A percentile compares a stretch with the other conserved stretches of the same genome.
These are phyloP conservation scores for Cacoxenus indagator DNA, from an alignment of 2,888 invertebrate genomes.

Conservation along the genomic window DNA sequence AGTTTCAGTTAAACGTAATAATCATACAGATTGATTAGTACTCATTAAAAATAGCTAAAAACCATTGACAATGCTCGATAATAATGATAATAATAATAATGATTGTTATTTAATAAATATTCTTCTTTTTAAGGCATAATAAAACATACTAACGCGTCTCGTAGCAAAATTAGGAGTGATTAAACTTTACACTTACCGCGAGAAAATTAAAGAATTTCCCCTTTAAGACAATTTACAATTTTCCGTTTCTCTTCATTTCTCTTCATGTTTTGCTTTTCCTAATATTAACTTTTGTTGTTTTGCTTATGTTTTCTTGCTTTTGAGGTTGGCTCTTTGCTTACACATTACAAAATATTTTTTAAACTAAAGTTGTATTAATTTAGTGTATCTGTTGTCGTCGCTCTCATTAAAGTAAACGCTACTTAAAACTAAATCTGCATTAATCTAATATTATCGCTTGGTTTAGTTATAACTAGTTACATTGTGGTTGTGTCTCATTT, in stretches of 20 bases:
- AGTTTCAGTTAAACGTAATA: neutral
- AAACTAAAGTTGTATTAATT: constrained; percentile 3
- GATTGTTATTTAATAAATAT: neutral
- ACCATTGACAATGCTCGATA: neutral
- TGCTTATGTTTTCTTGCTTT: constrained; percentile 37
- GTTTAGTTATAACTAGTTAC: too few relatives aligned
- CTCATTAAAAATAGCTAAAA: neutral
- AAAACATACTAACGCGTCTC: neutral
- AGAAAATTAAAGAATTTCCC: neutral
- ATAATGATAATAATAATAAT: neutral
- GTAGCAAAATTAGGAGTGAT: neutral
- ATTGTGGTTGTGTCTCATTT: too few relatives aligned
- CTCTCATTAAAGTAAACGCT: too few relatives aligned
- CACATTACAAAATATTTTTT: constrained; percentile 32
- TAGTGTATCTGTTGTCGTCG: constrained; percentile 15
- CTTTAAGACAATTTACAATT: constrained; percentile 24
- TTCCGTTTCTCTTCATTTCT: constrained; percentile 37
- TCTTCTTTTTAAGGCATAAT: constrained; percentile 6
- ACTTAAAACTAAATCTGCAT: neutral
- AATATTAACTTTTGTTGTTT: constrained; percentile 28
- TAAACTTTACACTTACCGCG: neutral
- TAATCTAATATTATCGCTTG: too few relatives aligned
- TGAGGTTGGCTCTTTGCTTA: constrained; percentile 29
- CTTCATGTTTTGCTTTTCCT: constrained; percentile 32
- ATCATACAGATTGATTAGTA: neutral